Evolutionary conservation across 2,888 invertebrate genomes (phyloP).

Genomic region (Encarsia formosa): DNA sequence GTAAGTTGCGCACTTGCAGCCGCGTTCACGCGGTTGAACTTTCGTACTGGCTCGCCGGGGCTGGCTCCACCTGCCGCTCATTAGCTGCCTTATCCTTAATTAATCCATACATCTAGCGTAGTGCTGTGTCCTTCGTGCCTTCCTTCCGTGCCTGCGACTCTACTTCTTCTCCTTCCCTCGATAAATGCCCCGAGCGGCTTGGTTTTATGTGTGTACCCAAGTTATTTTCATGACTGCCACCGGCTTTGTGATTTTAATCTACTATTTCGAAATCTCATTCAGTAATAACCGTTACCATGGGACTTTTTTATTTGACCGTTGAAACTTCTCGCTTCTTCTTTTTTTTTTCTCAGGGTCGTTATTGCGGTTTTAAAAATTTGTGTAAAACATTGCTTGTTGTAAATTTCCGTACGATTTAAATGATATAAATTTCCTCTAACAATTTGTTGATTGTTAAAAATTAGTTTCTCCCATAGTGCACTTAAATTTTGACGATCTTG

Average conservation of each 20-base stretch:
- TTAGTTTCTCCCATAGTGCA: too few species aligned
- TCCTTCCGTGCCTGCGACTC: constrained; percentile 1
- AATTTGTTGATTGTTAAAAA: too few species aligned
- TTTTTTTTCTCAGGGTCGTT: too few species aligned
- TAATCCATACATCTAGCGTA: constrained; percentile 49
- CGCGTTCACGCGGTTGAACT: constrained; percentile 14
- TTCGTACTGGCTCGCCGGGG: constrained; percentile 30
- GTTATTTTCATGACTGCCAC: too few species aligned
- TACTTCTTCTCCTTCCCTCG: background rate
- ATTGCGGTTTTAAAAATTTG: too few species aligned
- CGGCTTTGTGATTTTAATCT: constrained; percentile 15
- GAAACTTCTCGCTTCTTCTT: too few species aligned
- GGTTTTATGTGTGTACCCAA: too few species aligned
- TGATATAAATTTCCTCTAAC: too few species aligned
- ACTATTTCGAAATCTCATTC: constrained; percentile 17
- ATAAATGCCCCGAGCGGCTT: too few species aligned
- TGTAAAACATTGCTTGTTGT: too few species aligned
- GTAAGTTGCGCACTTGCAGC: constrained; percentile 20
- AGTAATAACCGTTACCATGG: constrained; percentile 8
- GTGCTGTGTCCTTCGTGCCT: constrained; percentile 28
- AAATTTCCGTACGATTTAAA: too few species aligned
- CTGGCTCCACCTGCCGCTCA: constrained; percentile 50
- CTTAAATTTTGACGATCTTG: too few species aligned
- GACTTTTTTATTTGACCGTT: constrained; percentile 4
- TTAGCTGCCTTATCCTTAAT: constrained; percentile 52